Conservation (phyloP, 2,113 vertebrate genomes). For the Australoheros scitulus region DNA sequence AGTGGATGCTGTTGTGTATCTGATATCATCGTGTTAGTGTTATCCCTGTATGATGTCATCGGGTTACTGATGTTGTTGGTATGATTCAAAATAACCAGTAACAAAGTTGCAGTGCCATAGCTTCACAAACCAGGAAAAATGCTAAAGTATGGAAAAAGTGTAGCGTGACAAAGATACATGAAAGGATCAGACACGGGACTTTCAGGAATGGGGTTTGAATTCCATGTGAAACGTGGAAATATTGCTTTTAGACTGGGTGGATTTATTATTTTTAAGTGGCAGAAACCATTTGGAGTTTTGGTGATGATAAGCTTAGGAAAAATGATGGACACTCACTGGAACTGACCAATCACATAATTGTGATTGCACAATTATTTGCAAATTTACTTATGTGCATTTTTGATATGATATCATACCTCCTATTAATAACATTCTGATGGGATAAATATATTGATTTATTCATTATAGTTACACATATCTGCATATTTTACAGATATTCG, state of each 20-base stretch:
- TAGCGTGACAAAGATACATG: neutral
- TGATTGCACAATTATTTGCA: too few species aligned
- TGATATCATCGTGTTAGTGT: neutral
- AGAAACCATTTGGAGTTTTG: neutral
- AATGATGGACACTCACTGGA: neutral
- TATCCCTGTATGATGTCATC: neutral
- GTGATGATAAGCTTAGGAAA: neutral
- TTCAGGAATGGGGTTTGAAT: rapidly evolving
- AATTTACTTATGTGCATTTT: too few species aligned
- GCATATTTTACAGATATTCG: neutral
- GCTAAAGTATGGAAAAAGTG: neutral
- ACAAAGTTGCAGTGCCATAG: neutral
- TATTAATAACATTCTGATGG: too few species aligned
- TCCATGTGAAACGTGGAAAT: neutral
- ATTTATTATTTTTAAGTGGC: neutral
- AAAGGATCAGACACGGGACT: neutral
- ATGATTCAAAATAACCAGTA: neutral
- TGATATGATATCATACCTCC: too few species aligned
- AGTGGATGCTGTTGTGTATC: neutral
- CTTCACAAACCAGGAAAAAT: neutral
- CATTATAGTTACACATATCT: neutral
- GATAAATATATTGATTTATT: neutral
- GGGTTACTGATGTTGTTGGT: neutral
- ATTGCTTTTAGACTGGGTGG: neutral
- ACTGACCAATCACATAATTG: neutral